Base-by-base conservation (phyloP, 2,888 invertebrate species). In the Ochropleura plecta region DNA sequence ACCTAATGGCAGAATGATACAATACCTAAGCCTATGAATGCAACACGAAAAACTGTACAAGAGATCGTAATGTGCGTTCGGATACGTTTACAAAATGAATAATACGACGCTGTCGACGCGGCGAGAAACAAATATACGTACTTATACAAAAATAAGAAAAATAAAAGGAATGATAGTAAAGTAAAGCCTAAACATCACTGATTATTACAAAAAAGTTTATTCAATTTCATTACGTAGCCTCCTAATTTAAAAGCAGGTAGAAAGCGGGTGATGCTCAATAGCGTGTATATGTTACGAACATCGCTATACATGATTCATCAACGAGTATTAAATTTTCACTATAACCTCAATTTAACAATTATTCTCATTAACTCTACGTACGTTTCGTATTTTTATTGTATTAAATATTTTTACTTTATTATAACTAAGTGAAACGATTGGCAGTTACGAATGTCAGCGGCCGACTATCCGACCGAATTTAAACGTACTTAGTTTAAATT, bases 271-370 rank as follows among this genome's bases (percentile, higher is more conserved):
- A 77, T 84, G 84, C 84, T 76, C 73, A 69, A 76, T 82, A 84
- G 84, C 82, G 65, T 88, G 82, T 90, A 88, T 84, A 90, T 90
- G 89, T 83, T 82, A 85, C 86, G 79, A 86, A 88, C 84, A 88
- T 89, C 90, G 90, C 90, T 92, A 92, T 91, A 93, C 89, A 92
- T 88, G 92, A 93, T 93, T 92, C 91, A 90, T 93, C 90, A 95
- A 96, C 95, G 95, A 94, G 91, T 95, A 94, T 95, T 96, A 95
- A 95, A 95, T 95, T 95, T 95, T 95, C 88, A 93, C 95, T 96
- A 95, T 94, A 95, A 93, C 92, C 89, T 94, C 94, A 93, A 90
- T 95, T 94, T 93, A 96, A 96, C 94, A 95, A 95, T 94, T 92
- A 92, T 90, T 89, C 84, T 90, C 90, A 94, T 94, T 94, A 92